Base-by-base conservation (phyloP, 2,797 vertebrate genomes). In the Phataginus tricuspis region DNA sequence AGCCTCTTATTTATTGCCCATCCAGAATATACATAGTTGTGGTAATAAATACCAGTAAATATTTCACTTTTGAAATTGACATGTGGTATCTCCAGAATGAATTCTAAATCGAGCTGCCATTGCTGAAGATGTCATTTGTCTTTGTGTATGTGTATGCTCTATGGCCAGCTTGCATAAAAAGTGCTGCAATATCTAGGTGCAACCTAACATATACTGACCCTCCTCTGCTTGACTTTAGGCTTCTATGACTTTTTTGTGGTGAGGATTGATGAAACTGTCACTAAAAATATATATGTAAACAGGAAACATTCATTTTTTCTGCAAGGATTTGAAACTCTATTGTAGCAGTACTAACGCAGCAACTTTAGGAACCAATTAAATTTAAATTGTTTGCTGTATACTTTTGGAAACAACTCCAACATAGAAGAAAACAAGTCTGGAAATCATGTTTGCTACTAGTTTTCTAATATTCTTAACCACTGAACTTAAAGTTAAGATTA, bases 401-500 rank as follows among this genome's bases (percentile, higher is more conserved):
- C 34, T 95, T 94, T 90, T 87, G 12, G 42, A 95, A 92, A 91
- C 49, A 75, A 7, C 42, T n/a, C 74, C 39, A 77, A 9, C 16
- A 3, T 63, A 29, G 63, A 78, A 63, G 42, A 79, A 80, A 92
- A 69, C 57, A 51, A 57, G 39, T 72, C 7, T 66, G n/a, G 68
- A 96, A 66, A n/a, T 90, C 68, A 78, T 61, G 23, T 31, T 90
- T 90, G 78, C 83, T 96, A 34, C 63, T 78, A 12, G 19, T 71
- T 91, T 11, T 69, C 13, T 85, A 23, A 80, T 91, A 68, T 68
- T 85, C 57, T 84, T 87, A 95, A 72, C 80, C 55, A 82, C 80
- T 80, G 71, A 87, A 84, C 27, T 91, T 75, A 42, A 27, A 94
- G 21, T 95, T 87, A 71, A 37, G 51, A n/a, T 86, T 92, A 90